Base-by-base conservation (phyloP, 1,140 invertebrate genomes). In the Drosophila tropicalis region DNA sequence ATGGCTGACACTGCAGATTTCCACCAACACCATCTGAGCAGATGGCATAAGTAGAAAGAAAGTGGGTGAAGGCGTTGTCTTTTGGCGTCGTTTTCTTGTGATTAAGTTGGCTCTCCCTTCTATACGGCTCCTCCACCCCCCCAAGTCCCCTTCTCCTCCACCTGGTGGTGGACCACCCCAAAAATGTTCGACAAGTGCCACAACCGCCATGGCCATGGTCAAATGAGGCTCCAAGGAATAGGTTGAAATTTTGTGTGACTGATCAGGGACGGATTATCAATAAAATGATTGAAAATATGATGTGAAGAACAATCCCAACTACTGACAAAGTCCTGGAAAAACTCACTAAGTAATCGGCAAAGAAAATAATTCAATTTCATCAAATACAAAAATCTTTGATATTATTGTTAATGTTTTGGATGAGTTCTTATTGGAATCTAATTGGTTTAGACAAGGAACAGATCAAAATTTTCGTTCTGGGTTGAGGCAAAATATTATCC, bases 1-100 rank as follows among this genome's bases (percentile, higher is more conserved):
- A 86, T 86, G 83, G 83, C 83, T 86, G 83, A 86, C 83, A 81
- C 70, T 86, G 83, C 83, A 87, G 83, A 83, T 87, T 89, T 76
- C 56, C 44, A 58, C 29, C 73, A 64, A 47, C 47, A 39, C 25
- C 25, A 36, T n/a, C 7, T 5, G 3, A 34, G 55, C 44, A 60
- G 62, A 6, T n/a, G 40, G 22, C 7, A 39, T 29, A 13, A 44
- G 66, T 34, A 7, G 13, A n/a, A 12, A 39, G 29, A 5, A 19
- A 9, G 25, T n/a, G 9, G 51, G 9, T 4, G 12, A 29, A 29
- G 22, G 54, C 41, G 22, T 22, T 15, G 57, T 22, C 40, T 25
- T 68, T 58, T 68, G 71, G 62, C 66, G 76, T 87, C 76, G 79
- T 83, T 87, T 87, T 83, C 83, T 89, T 87, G 84, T 87, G 83